Conservation (phyloP, 2,797 vertebrate species). For the Ciconia nigra region DNA sequence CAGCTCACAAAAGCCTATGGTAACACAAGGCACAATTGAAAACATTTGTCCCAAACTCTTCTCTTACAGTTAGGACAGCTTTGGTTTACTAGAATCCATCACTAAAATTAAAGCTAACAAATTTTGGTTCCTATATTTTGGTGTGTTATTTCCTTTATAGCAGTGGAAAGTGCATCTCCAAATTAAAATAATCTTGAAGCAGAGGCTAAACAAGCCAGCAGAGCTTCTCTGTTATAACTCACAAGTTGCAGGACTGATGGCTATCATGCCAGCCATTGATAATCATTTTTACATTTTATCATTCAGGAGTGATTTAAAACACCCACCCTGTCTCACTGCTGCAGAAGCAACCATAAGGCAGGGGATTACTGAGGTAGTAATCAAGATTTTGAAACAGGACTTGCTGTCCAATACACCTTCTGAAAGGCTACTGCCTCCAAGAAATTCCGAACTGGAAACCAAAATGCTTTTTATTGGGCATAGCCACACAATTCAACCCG, state of each 20-base stretch:
- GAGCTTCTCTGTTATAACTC: background rate
- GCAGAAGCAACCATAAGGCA: background rate
- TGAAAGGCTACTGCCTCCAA: background rate
- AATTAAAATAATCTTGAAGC: background rate
- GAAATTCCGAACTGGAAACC: background rate
- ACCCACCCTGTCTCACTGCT: background rate
- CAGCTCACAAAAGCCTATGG: background rate
- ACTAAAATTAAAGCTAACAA: background rate
- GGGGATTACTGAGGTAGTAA: background rate
- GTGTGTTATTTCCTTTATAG: background rate
- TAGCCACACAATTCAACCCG: background rate
- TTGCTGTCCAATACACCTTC: background rate
- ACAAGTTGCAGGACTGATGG: background rate
- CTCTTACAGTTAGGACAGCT: background rate
- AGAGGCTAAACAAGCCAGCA: background rate
- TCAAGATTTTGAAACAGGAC: background rate
- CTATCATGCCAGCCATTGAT: background rate
- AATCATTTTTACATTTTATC: background rate
- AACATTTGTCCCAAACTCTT: background rate
- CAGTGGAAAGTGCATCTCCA: background rate
- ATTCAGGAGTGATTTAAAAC: background rate
- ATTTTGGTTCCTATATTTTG: background rate
- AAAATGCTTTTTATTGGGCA: background rate
- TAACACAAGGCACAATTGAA: background rate
- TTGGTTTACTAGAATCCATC: background rate